Evolutionary conservation across 1,140 invertebrate genomes (phyloP).

Genomic region (Lasaia peninsularis): DNA sequence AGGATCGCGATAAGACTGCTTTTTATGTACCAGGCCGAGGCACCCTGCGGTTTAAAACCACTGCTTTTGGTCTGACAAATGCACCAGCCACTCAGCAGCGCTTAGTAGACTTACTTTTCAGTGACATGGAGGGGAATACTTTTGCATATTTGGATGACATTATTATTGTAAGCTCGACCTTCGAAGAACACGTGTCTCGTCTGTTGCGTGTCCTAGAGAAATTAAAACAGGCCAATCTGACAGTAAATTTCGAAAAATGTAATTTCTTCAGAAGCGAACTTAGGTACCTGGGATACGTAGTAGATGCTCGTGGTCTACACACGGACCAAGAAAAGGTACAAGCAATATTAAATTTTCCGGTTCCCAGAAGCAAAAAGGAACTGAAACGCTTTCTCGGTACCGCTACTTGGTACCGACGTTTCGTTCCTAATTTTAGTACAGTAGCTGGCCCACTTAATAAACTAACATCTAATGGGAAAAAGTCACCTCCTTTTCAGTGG

Average conservation of each 20-base stretch:
- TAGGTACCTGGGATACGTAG: constrained; percentile 15
- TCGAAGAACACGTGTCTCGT: constrained; percentile 61
- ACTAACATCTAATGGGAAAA: constrained; percentile 14
- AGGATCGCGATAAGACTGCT: constrained; percentile 26
- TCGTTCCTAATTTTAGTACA: constrained; percentile 34
- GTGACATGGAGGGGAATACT: constrained; percentile 30
- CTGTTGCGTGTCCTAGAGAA: constrained; percentile 49
- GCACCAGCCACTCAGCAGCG: constrained; percentile 33
- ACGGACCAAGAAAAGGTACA: constrained; percentile 12
- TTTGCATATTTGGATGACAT: constrained; percentile 74
- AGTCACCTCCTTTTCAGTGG: not conserved
- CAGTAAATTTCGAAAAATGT: constrained; percentile 48
- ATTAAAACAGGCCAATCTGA: constrained; percentile 54
- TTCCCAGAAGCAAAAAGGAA: constrained; percentile 18
- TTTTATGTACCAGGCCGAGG: constrained; percentile 28
- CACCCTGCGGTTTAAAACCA: constrained; percentile 25
- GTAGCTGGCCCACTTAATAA: constrained; percentile 17
- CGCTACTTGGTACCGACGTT: constrained; percentile 63
- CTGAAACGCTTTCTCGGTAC: constrained; percentile 41
- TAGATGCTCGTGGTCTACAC: constrained; percentile 6
- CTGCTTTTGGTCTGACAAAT: constrained; percentile 30
- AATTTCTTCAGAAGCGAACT: constrained; percentile 11
- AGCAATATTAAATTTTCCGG: constrained; percentile 18
- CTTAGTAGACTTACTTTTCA: constrained; percentile 27
- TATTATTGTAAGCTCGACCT: constrained; percentile 49